phyloP scores from a whole-genome alignment of 64 coral and sea anemone genomes.

The Pocillopora damicornis region DNA sequence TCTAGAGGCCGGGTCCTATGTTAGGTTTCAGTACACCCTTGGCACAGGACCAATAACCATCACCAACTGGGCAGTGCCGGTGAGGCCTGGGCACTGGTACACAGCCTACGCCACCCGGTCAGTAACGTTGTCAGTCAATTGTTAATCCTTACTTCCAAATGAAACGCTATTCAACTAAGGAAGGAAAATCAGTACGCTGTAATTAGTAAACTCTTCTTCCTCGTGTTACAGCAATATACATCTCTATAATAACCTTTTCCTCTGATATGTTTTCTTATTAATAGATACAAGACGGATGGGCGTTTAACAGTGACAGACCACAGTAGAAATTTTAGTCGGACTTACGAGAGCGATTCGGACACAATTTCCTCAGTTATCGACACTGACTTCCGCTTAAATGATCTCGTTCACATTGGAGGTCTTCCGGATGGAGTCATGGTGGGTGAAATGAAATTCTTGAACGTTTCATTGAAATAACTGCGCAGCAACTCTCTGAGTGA shows the following conservation, averaged over 20 bases:
- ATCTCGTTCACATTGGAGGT: slow-evolving; percentile 67
- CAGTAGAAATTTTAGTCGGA: slow-evolving; percentile 56
- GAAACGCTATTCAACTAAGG: too few species aligned
- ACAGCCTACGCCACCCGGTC: slow-evolving; percentile 93
- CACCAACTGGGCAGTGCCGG: slow-evolving; percentile 74
- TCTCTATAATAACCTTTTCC: not conserved
- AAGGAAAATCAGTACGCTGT: not conserved
- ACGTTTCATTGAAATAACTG: not conserved
- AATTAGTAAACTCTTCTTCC: not conserved
- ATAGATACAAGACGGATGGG: slow-evolving; percentile 58
- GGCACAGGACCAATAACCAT: slow-evolving; percentile 62
- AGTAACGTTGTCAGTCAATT: not conserved
- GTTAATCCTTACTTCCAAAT: not conserved
- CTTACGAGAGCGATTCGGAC: slow-evolving; percentile 64
- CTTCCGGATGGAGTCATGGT: slow-evolving; percentile 71
- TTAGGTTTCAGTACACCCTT: slow-evolving; percentile 80
- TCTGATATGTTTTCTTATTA: not conserved
- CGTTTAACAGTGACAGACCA: slow-evolving; percentile 84
- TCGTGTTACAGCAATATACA: not conserved
- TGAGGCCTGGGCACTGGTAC: slow-evolving; percentile 74
- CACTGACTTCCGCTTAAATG: slow-evolving; percentile 48
- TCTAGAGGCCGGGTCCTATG: slow-evolving; percentile 43
- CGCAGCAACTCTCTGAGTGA: too few species aligned
- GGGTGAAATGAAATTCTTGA: not conserved
- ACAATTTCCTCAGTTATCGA: slow-evolving; percentile 21